Percentiles rank a stretch among this genome's conserved stretches.
Conservation (phyloP, 2,113 vertebrate genomes). For the Talpa occidentalis region DNA sequence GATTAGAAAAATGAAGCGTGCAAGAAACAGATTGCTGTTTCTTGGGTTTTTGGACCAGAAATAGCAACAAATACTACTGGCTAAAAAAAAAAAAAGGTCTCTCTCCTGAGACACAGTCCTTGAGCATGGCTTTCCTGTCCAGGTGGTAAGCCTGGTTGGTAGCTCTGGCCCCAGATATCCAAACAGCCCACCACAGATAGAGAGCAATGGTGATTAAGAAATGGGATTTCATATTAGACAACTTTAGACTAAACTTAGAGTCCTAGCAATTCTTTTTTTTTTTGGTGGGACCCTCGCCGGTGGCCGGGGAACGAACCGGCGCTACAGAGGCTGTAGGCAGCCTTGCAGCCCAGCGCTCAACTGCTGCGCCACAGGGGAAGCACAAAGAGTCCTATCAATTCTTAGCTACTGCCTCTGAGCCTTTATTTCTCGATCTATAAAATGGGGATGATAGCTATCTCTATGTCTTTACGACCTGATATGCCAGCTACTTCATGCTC, state of each 20-base stretch:
- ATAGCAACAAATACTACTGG: not conserved
- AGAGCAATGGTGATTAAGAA: not conserved
- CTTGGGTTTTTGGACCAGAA: not conserved
- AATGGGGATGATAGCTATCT: not conserved
- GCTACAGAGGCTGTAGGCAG: too few species aligned
- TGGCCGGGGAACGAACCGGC: too few species aligned
- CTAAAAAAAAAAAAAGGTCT: not conserved
- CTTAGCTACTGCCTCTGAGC: conserved; percentile 11
- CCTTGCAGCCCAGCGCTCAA: too few species aligned
- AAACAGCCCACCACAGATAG: not conserved
- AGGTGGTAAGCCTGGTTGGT: not conserved
- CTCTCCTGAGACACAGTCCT: not conserved
- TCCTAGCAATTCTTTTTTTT: not conserved
- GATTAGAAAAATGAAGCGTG: conserved; percentile 37
- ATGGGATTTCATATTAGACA: not conserved
- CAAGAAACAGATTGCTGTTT: not conserved
- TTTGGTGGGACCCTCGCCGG: too few species aligned
- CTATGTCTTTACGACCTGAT: not conserved
- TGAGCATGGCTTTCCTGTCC: not conserved
- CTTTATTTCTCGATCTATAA: not conserved
- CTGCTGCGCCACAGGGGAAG: too few species aligned
- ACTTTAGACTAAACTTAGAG: not conserved
- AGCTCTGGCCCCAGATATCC: not conserved
- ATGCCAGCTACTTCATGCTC: not conserved
- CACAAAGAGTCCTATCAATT: not conserved